These are phyloP conservation scores for Saturnia japonica DNA, from an alignment of 2,888 invertebrate species.

Conservation along the genomic window DNA sequence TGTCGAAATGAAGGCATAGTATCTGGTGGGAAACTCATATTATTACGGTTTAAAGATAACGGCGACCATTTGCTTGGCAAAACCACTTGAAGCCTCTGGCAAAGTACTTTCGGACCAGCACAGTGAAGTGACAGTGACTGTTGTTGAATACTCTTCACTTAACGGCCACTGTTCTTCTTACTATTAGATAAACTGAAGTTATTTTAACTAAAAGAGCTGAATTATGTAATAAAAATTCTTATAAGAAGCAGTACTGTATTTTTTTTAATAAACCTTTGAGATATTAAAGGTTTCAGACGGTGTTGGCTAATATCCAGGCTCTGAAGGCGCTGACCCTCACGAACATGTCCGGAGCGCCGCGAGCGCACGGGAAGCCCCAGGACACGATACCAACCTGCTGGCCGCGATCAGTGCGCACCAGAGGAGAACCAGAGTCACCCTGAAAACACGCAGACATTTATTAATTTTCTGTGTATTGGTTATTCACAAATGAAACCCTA, in stretches of 20 bases:
- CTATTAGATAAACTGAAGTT: neutral
- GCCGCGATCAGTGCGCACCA: slow-evolving; percentile 35
- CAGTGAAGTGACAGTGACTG: too few relatives aligned
- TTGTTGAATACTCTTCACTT: too few relatives aligned
- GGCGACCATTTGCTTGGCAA: neutral
- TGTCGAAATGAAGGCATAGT: too few relatives aligned
- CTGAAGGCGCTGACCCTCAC: slow-evolving; percentile 46
- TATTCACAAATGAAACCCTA: too few relatives aligned
- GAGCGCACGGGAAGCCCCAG: slow-evolving; percentile 65
- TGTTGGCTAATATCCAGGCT: slow-evolving; percentile 35
- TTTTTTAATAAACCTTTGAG: neutral
- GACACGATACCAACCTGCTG: slow-evolving; percentile 59
- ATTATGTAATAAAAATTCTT: neutral
- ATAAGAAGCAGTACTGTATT: neutral
- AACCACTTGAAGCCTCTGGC: neutral
- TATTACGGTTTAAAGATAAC: too few relatives aligned
- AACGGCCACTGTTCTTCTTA: too few relatives aligned
- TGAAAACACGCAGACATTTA: slow-evolving; percentile 25
- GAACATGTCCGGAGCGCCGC: slow-evolving; percentile 59
- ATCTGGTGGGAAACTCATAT: too few relatives aligned
- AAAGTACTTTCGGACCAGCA: too few relatives aligned
- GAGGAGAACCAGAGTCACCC: slow-evolving; percentile 63
- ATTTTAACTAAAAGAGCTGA: neutral
- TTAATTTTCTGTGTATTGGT: too few relatives aligned
- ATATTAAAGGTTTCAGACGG: neutral